These are phyloP conservation scores for Harpalus rufipes DNA, from an alignment of 2,888 invertebrate genomes.

Conservation along the genomic window DNA sequence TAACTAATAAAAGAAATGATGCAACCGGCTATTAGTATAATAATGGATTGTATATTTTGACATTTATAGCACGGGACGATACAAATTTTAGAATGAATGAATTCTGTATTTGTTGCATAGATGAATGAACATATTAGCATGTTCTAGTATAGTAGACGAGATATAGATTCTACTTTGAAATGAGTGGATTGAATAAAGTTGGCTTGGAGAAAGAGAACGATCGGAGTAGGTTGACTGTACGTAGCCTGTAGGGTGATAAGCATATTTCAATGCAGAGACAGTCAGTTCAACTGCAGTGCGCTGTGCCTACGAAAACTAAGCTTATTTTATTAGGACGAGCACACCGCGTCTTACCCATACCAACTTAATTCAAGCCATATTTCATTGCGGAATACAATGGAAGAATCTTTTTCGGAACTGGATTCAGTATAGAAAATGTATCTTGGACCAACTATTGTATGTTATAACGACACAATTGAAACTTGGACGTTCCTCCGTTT, in stretches of 20 bases:
- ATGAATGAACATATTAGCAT: neutral
- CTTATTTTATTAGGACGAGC: slow-evolving; percentile 70
- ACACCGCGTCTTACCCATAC: slow-evolving; percentile 46
- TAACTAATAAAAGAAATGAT: no score
- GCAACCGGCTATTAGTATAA: no score
- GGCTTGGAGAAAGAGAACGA: neutral
- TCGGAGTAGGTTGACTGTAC: no score
- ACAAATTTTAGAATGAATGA: no score
- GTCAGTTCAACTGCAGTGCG: slow-evolving; percentile 4
- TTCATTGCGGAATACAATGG: slow-evolving; percentile 65
- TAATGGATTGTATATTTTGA: no score
- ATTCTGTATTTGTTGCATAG: no score
- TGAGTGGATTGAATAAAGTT: slow-evolving; percentile 1
- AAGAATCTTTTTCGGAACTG: slow-evolving; percentile 55
- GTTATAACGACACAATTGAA: slow-evolving; percentile 65
- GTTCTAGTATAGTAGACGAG: neutral
- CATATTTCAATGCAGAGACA: slow-evolving; percentile 52
- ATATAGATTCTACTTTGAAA: neutral
- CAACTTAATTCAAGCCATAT: slow-evolving; percentile 63
- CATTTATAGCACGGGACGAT: no score
- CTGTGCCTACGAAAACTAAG: slow-evolving; percentile 70
- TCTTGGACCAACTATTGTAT: slow-evolving; percentile 63
- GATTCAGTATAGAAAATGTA: slow-evolving; percentile 64
- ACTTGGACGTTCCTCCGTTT: slow-evolving; percentile 62
- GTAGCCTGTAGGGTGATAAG: slow-evolving; percentile 53